phyloP scores from a whole-genome alignment of 1,140 invertebrate species.

The Radopholus similis region DNA sequence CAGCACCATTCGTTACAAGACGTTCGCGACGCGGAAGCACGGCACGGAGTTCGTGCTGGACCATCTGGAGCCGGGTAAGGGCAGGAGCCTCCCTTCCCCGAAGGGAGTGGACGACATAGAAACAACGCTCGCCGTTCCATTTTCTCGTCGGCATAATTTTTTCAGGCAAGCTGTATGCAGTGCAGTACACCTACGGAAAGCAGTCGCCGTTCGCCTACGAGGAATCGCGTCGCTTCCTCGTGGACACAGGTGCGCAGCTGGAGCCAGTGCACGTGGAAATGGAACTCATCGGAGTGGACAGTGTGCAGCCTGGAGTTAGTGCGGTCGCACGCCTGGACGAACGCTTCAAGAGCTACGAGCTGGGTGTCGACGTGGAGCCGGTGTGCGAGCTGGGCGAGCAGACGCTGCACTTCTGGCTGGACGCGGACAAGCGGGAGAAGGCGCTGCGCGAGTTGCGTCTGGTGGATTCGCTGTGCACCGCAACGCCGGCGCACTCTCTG shows the following conservation, averaged over 20 bases:
- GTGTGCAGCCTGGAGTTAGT: conserved; percentile 1
- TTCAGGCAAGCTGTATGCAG: conserved; percentile 48
- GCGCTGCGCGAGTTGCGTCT: conserved; percentile 32
- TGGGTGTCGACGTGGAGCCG: conserved; percentile 42
- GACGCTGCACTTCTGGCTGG: conserved; percentile 39
- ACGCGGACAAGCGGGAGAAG: conserved; percentile 17
- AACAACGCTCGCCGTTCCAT: too few species aligned
- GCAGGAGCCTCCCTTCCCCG: too few species aligned
- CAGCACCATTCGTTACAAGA: conserved; percentile 34
- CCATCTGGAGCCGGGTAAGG: conserved; percentile 38
- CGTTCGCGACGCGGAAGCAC: conserved; percentile 38
- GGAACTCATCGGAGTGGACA: conserved; percentile 9
- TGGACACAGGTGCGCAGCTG: conserved; percentile 36
- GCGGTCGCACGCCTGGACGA: not conserved
- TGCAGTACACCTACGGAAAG: conserved; percentile 54
- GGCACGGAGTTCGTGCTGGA: conserved; percentile 41
- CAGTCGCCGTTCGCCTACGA: conserved; percentile 51
- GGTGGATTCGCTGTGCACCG: conserved; percentile 24
- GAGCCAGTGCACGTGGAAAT: conserved; percentile 33
- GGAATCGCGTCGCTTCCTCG: conserved; percentile 50
- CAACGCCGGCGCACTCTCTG: conserved; percentile 19
- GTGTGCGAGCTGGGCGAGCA: conserved; percentile 27
- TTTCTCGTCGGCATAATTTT: too few species aligned
- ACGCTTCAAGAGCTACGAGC: conserved; percentile 39
- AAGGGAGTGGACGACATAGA: too few species aligned